Evolutionary conservation across 2,797 vertebrate genomes (phyloP).

Genomic region (Cynopterus sphinx): DNA sequence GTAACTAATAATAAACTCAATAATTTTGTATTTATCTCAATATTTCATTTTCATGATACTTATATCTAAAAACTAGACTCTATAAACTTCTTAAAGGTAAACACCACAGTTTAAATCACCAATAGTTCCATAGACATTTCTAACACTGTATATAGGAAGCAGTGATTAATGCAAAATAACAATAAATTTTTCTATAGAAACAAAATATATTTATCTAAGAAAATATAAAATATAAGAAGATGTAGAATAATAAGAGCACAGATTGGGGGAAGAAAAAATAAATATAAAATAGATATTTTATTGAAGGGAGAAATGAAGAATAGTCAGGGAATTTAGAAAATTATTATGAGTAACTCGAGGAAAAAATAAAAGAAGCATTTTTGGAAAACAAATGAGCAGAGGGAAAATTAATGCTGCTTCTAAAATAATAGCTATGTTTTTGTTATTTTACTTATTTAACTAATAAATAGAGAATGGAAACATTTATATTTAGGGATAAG

Average conservation of each 20-base stretch:
- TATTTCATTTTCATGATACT: neutral
- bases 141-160: neutral
- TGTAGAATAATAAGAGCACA: neutral
- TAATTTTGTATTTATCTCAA: neutral
- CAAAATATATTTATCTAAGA: neutral
- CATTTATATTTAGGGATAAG: neutral
- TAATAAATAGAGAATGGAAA: neutral
- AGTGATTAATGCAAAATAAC: neutral
- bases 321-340: neutral
- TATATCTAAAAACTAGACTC: neutral
- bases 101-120: neutral
- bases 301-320: neutral
- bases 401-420: neutral
- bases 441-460: neutral
- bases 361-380: neutral
- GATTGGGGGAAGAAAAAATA: neutral
- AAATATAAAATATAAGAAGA: neutral
- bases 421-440: neutral
- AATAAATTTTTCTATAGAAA: neutral
- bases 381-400: neutral
- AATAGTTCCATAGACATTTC: neutral
- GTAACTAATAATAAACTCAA: neutral
- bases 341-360: fast-evolving
- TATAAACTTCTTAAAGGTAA: neutral
- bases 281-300: neutral